Conservation (phyloP, 2,797 vertebrate species). For the Pipistrellus pipistrellus region DNA sequence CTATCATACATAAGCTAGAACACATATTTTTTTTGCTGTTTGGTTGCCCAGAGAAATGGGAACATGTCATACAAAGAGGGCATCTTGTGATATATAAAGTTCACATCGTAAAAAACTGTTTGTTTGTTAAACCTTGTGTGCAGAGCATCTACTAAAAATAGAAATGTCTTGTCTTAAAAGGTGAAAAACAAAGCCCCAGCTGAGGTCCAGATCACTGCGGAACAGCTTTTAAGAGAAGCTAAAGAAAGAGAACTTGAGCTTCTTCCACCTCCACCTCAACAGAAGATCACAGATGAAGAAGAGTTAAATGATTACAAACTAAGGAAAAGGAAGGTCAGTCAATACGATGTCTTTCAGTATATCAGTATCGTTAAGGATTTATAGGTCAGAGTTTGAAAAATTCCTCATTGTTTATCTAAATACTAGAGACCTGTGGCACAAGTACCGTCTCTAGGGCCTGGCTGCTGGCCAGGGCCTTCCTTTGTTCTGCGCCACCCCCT, state of each 20-base stretch:
- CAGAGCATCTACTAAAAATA: conserved; percentile 33
- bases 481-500: too few species aligned
- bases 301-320: conserved; percentile 98
- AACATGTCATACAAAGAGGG: not conserved
- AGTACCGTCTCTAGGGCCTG: too few species aligned
- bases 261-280: conserved; percentile 96
- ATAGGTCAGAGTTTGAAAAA: not conserved
- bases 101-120: not conserved
- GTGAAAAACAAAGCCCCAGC: conserved; percentile 99
- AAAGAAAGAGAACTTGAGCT: conserved; percentile 98
- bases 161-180: conserved; percentile 85
- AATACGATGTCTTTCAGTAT: not conserved
- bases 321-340: conserved; percentile 95
- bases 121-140: not conserved
- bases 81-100: conserved; percentile 11
- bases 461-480: too few species aligned
- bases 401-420: not conserved
- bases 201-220: conserved; percentile 98
- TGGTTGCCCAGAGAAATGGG: conserved; percentile 14
- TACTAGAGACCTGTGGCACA: too few species aligned
- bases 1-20: not conserved
- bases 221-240: conserved; percentile 97
- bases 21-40: not conserved
- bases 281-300: conserved; percentile 99
- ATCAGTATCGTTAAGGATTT: not conserved